These are phyloP conservation scores for Myrmecobius fasciatus DNA, from an alignment of 2,113 vertebrate genomes.

Conservation along the genomic window DNA sequence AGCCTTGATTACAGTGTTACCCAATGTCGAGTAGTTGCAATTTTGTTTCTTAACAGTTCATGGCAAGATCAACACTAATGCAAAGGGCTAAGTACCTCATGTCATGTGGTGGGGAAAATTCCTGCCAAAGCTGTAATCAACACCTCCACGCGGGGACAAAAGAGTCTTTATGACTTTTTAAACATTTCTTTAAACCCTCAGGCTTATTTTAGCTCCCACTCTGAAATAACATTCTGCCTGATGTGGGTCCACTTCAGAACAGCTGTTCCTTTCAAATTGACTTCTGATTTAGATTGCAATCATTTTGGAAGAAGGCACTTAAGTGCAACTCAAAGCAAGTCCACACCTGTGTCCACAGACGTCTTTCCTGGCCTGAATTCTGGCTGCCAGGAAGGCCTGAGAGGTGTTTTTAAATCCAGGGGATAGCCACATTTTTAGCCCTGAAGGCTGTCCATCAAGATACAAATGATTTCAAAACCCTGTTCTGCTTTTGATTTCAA, in stretches of 20 bases:
- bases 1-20: conserved; percentile 74
- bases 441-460: conserved; percentile 56
- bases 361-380: conserved; percentile 27
- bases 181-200: conserved; percentile 55
- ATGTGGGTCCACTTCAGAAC: conserved; percentile 38
- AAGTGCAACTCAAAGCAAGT: conserved; percentile 7
- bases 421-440: conserved; percentile 18
- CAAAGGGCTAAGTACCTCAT: conserved; percentile 57
- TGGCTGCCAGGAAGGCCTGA: background rate
- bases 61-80: conserved; percentile 38
- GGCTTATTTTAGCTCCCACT: conserved; percentile 64
- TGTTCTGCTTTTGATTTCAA: conserved; percentile 65
- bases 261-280: conserved; percentile 62
- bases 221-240: conserved; percentile 46
- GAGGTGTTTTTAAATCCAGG: background rate
- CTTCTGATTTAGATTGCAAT: conserved; percentile 67
- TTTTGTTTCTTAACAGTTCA: conserved; percentile 66
- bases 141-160: background rate
- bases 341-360: conserved; percentile 38
- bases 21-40: conserved; percentile 59
- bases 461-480: conserved; percentile 59
- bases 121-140: background rate
- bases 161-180: conserved; percentile 5
- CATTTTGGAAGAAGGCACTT: conserved; percentile 5
- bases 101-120: conserved; percentile 11